Conservation (phyloP, 2,888 invertebrate species). For the Drosophila gaucha region DNA sequence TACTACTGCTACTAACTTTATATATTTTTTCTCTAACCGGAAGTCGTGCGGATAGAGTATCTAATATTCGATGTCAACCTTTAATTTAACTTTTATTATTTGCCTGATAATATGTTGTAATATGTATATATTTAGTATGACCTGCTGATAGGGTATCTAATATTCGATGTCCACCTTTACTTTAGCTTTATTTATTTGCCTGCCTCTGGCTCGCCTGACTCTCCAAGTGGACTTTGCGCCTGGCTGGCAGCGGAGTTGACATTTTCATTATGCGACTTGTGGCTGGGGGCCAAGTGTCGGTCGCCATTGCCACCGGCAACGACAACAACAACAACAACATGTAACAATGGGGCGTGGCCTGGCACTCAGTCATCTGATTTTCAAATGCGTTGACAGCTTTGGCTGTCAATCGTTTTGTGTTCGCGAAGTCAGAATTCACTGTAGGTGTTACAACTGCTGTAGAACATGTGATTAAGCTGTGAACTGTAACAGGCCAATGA, state of each 20-base stretch:
- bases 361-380: conserved; percentile 69
- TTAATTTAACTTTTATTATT: too few relatives aligned
- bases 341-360: conserved; percentile 38
- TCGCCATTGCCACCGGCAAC: conserved; percentile 66
- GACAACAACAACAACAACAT: conserved; percentile 11
- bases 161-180: background rate
- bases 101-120: too few relatives aligned
- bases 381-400: conserved; percentile 74
- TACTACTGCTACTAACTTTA: too few relatives aligned
- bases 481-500: conserved; percentile 40
- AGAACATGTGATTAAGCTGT: conserved; percentile 62
- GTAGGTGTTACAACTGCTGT: conserved; percentile 58
- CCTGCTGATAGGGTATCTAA: conserved; percentile 14
- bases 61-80: too few relatives aligned
- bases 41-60: too few relatives aligned
- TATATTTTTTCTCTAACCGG: too few relatives aligned
- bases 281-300: conserved; percentile 61
- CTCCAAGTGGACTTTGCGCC: conserved; percentile 58
- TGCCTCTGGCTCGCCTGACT: conserved; percentile 22
- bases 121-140: too few relatives aligned
- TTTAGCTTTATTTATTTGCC: conserved; percentile 37
- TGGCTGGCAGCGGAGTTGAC: conserved; percentile 56
- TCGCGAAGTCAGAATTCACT: conserved; percentile 24
- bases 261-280: conserved; percentile 72
- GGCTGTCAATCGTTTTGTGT: conserved; percentile 72